Evolutionary conservation across 2,888 invertebrate species (phyloP).

Genomic region (Diplazon laetatorius): DNA sequence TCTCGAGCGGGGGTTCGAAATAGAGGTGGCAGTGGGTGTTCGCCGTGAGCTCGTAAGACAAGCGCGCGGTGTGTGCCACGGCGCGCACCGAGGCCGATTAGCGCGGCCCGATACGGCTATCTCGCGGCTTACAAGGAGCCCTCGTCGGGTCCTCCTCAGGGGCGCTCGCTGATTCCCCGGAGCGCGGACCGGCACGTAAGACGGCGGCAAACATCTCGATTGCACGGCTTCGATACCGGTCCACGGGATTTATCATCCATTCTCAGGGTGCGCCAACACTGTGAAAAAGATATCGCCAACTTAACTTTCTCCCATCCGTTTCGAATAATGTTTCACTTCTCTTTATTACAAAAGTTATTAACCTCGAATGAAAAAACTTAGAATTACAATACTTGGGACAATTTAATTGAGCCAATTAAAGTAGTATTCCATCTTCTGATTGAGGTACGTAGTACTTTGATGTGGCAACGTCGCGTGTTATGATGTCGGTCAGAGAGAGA

Average conservation of each 20-base stretch:
- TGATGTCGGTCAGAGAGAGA: too few relatives aligned
- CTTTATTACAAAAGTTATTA: too few relatives aligned
- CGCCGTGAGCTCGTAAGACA: constrained; percentile 52
- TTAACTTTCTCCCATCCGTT: background rate
- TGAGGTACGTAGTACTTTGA: too few relatives aligned
- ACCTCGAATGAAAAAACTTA: too few relatives aligned
- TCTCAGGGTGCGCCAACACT: constrained; percentile 54
- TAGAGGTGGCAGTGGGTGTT: constrained; percentile 52
- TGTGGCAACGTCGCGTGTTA: too few relatives aligned
- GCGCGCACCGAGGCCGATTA: constrained; percentile 63
- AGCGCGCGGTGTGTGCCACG: constrained; percentile 49
- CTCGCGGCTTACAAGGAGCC: constrained; percentile 71
- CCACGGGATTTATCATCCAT: constrained; percentile 72
- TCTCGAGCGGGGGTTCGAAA: too few relatives aligned
- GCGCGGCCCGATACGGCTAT: constrained; percentile 71
- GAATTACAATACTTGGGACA: too few relatives aligned
- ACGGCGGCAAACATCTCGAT: constrained; percentile 53
- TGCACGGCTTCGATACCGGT: constrained; percentile 70
- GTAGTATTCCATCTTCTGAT: too few relatives aligned
- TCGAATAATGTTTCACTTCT: too few relatives aligned
- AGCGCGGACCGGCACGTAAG: constrained; percentile 57
- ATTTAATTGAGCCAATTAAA: too few relatives aligned
- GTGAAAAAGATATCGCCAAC: constrained; percentile 44
- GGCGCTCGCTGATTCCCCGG: constrained; percentile 57
- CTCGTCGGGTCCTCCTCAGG: constrained; percentile 73